A percentile compares a stretch with the other conserved stretches of the same genome.
These are phyloP conservation scores for Xylocampa areola DNA, from an alignment of 2,888 invertebrate genomes.

Conservation along the genomic window DNA sequence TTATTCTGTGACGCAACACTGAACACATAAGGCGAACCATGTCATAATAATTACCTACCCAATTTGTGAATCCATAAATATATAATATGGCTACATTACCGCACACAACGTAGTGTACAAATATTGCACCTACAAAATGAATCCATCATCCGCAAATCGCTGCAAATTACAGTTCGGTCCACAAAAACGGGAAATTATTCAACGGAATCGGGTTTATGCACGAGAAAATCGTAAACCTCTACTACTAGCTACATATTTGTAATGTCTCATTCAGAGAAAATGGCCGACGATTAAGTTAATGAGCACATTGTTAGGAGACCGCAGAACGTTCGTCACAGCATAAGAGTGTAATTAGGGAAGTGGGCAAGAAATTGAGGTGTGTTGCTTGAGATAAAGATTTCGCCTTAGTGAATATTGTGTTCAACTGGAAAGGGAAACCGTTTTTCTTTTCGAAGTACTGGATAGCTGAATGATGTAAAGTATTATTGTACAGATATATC, in stretches of 20 bases:
- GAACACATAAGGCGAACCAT: too few species aligned
- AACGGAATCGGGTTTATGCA: constrained; percentile 61
- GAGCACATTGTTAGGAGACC: constrained; percentile 70
- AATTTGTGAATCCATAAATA: background rate
- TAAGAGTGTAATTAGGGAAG: constrained; percentile 65
- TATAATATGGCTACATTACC: background rate
- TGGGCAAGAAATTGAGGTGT: constrained; percentile 56
- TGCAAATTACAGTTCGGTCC: constrained; percentile 33
- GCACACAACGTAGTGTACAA: background rate
- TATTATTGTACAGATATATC: too few species aligned
- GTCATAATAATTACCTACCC: background rate
- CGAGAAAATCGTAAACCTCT: constrained; percentile 61
- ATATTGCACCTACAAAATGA: constrained; percentile 12
- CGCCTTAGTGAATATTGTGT: constrained; percentile 37
- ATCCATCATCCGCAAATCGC: constrained; percentile 28
- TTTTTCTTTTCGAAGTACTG: too few species aligned
- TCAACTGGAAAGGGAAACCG: too few species aligned
- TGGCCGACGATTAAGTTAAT: constrained; percentile 75
- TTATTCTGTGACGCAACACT: too few species aligned
- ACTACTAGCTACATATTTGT: constrained; percentile 63
- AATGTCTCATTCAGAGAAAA: constrained; percentile 74
- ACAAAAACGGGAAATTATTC: constrained; percentile 60
- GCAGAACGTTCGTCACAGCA: constrained; percentile 53
- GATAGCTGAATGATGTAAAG: too few species aligned
- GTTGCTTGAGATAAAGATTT: constrained; percentile 46